phyloP scores from a whole-genome alignment of 2,888 invertebrate species.

The Apamea monoglypha region DNA sequence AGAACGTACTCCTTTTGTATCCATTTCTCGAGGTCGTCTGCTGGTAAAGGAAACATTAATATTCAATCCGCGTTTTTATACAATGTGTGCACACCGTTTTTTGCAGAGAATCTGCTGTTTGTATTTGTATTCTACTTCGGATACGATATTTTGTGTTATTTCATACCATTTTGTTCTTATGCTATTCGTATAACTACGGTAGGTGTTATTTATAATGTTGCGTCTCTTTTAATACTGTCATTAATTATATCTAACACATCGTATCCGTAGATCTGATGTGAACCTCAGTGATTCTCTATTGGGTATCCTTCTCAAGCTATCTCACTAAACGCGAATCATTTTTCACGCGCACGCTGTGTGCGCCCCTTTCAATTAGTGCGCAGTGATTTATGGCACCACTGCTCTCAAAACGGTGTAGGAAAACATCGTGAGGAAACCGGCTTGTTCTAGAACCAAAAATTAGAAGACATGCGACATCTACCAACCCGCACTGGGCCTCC shows the following conservation, averaged over 20 bases:
- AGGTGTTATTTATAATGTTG: too few relatives aligned
- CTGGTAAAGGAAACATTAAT: constrained; percentile 66
- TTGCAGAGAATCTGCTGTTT: background rate
- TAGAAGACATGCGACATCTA: too few relatives aligned
- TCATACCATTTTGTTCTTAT: background rate
- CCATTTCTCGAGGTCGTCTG: constrained; percentile 50
- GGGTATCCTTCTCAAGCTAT: background rate
- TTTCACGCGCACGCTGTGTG: constrained; percentile 66
- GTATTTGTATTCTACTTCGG: background rate
- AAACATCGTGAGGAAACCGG: too few relatives aligned
- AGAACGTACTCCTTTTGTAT: constrained; percentile 69
- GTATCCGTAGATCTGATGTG: background rate
- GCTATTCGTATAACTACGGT: background rate
- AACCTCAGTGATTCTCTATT: background rate
- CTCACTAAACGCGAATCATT: background rate
- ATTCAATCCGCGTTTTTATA: constrained; percentile 59
- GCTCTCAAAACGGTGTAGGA: too few relatives aligned
- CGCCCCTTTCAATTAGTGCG: constrained; percentile 72
- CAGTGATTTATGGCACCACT: constrained; percentile 65
- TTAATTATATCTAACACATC: background rate
- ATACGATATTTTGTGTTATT: background rate
- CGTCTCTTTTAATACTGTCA: background rate
- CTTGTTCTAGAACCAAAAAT: too few relatives aligned
- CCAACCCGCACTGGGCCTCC: too few relatives aligned
- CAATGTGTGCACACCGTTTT: constrained; percentile 5